Evolutionary conservation across 2,113 vertebrate genomes (phyloP).

Genomic region (Pteronura brasiliensis): DNA sequence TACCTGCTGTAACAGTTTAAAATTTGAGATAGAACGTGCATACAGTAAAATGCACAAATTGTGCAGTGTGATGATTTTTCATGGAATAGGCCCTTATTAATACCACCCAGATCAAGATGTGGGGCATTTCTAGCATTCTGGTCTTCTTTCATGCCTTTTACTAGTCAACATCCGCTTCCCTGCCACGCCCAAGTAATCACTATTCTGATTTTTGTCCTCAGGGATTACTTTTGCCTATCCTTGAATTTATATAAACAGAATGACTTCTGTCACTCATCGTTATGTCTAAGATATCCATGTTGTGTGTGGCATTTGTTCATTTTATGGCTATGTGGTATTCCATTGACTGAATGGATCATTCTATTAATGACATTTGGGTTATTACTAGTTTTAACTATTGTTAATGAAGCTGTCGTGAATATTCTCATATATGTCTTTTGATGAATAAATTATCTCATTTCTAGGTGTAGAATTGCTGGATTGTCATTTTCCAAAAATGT

Average conservation of each 20-base stretch:
- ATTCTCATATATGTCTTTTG: neutral
- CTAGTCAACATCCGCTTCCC: neutral
- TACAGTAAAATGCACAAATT: neutral
- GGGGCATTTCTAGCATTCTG: neutral
- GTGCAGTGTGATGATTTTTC: neutral
- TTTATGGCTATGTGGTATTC: neutral
- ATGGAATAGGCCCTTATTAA: neutral
- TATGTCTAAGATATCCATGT: neutral
- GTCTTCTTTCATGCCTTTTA: neutral
- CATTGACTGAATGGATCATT: neutral
- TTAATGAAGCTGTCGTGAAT: neutral
- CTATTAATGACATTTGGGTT: neutral
- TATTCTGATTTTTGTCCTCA: conserved; percentile 23
- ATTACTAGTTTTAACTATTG: neutral
- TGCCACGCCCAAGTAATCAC: neutral
- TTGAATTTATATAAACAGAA: conserved; percentile 10
- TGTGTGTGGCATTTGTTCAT: neutral
- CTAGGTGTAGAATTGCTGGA: neutral
- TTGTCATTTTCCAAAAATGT: neutral
- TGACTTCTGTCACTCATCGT: neutral
- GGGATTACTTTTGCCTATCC: neutral
- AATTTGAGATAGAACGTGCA: neutral
- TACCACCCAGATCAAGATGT: neutral
- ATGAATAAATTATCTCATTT: neutral
- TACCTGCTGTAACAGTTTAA: neutral